Evolutionary conservation across 2,113 vertebrate species (phyloP), one percentile per base, ranked within the genome.

Genomic region (Sinocyclocheilus rhinocerous): DNA sequence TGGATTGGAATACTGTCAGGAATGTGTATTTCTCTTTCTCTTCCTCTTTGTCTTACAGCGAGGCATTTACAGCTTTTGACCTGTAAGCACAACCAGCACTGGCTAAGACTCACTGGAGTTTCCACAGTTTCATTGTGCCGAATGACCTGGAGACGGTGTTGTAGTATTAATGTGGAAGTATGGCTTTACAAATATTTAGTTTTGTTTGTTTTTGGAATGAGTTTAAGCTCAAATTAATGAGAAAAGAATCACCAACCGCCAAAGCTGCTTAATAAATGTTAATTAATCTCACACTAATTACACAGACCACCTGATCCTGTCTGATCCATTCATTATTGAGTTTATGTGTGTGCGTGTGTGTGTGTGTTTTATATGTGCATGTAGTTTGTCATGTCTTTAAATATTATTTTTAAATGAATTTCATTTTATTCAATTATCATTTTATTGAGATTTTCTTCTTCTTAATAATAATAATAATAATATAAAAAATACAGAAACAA

Each of bases 211-310:
- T 72, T 42, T 72, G 69, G 69, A 72, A 9, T 42, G 69, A 22
- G 0, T 72, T 72, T 36, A 72, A 52, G 48, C 75, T 52, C 8
- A 42, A 20, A 22, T 78, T 78, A 78, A 78, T 57, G 50, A 78
- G 76, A 59, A 78, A 22, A 22, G 18, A 78, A 59, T 52, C 26
- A 22, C 29, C 76, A 78, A 57, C 52, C 10, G 18, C 50, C 57
- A 78, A 78, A 78, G 50, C 76, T 57, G 48, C 15, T 52, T 8
- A 78, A 78, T 18, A 78, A 78, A 78, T 78, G 36, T 18, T n/a
- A 59, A 78, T 78, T 59, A 78, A 78, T 55, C 29, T 77, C n/a
- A 77, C 16, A 16, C 50, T 57, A 78, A 78, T 78, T 57, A 78
- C 52, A 78, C 26, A 78, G 76, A 78, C 76, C 50, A 57, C 76